phyloP scores from a whole-genome alignment of 2,888 invertebrate genomes.

The Xestoiulus laeticollis region DNA sequence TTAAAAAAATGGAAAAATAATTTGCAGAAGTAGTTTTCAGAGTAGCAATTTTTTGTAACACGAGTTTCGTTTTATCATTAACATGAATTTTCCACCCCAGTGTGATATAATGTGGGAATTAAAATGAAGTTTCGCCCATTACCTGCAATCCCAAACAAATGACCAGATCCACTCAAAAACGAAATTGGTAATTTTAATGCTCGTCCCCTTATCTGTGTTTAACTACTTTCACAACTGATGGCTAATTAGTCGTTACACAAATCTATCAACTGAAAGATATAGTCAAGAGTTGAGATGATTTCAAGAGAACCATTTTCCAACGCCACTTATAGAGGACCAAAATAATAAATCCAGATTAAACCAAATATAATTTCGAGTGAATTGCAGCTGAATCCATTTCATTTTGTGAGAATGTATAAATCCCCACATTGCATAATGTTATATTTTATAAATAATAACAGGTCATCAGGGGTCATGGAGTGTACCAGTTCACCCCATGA shows the following conservation, averaged over 20 bases:
- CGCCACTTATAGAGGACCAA: not conserved
- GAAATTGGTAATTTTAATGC: slow-evolving; percentile 2
- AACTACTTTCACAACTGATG: slow-evolving; percentile 14
- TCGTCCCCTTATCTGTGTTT: not conserved
- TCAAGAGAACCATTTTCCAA: not conserved
- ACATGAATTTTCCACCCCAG: not conserved
- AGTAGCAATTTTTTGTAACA: not conserved
- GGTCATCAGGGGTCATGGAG: not conserved
- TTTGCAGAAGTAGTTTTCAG: not conserved
- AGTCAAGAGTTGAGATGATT: not conserved
- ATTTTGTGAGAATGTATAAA: not conserved
- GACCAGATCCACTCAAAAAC: not conserved
- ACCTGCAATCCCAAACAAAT: not conserved
- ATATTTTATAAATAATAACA: not conserved
- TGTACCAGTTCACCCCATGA: no score
- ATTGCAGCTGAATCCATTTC: no score
- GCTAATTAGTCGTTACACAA: slow-evolving; percentile 25
- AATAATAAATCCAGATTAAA: not conserved
- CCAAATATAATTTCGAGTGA: not conserved
- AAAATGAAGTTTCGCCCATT: not conserved
- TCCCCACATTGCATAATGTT: no score
- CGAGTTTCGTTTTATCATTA: not conserved
- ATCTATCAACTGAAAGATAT: not conserved
- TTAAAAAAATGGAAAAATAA: no score
- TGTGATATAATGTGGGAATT: not conserved